Evolutionary conservation across 2,797 vertebrate genomes (phyloP).

Genomic region (Falco concolor): DNA sequence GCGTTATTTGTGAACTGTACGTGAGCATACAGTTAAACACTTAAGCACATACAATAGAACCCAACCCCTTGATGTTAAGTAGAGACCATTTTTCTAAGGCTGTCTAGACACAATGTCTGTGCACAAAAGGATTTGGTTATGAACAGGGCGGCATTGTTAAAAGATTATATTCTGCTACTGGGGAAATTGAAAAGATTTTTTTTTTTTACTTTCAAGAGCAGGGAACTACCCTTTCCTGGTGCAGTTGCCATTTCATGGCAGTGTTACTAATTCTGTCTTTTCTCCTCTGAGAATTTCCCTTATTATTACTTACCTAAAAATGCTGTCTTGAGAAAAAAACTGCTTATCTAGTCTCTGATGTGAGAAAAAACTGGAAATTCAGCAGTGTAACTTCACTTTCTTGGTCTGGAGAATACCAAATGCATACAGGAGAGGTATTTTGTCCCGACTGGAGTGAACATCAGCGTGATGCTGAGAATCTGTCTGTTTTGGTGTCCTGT

Average conservation of each 20-base stretch:
- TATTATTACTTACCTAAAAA: neutral
- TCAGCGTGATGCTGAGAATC: neutral
- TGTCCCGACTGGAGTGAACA: neutral
- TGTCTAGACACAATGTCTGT: constrained; percentile 35
- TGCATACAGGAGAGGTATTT: neutral
- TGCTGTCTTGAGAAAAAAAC: neutral
- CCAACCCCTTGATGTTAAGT: neutral
- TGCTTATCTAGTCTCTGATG: neutral
- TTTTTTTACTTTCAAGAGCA: neutral
- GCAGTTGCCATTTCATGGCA: neutral
- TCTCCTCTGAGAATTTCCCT: neutral
- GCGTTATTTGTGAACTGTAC: neutral
- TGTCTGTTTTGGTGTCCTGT: neutral
- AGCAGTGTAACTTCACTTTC: neutral
- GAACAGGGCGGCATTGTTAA: neutral
- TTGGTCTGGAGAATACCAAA: neutral
- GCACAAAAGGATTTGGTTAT: neutral
- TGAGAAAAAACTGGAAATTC: neutral
- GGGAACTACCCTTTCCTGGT: neutral
- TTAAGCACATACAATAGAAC: neutral
- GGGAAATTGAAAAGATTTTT: neutral
- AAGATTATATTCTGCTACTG: neutral
- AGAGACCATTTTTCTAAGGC: neutral
- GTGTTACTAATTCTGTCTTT: neutral
- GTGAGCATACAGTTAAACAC: neutral